Evolutionary conservation across 2,113 vertebrate species (phyloP).

Genomic region (Coracopsis vasa): DNA sequence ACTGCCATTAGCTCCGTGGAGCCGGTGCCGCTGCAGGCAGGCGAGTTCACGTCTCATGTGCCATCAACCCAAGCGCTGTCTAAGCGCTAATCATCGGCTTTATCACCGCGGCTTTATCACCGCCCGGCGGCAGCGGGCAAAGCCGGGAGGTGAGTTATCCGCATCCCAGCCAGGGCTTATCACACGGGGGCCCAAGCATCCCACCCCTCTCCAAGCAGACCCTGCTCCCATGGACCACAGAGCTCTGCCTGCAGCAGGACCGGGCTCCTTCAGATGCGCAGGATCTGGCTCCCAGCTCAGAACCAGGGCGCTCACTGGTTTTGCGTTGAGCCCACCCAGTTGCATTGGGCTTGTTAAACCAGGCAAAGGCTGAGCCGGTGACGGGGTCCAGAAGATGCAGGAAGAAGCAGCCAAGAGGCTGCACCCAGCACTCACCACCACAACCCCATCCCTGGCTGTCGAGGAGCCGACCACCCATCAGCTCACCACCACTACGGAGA

Average conservation of each 20-base stretch:
- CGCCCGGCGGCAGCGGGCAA: background rate
- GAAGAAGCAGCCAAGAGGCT: background rate
- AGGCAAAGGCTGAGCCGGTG: background rate
- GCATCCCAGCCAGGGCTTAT: background rate
- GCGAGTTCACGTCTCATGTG: background rate
- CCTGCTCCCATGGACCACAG: fast-evolving
- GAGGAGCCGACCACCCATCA: background rate
- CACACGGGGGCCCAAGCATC: fast-evolving
- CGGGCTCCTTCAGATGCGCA: background rate
- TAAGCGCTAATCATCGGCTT: background rate
- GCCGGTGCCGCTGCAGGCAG: background rate
- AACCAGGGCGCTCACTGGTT: background rate
- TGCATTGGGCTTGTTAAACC: background rate
- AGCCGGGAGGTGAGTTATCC: background rate
- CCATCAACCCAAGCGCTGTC: background rate
- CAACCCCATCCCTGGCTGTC: background rate
- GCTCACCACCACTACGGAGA: background rate
- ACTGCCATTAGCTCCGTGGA: background rate
- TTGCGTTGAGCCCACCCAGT: background rate
- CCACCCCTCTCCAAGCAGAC: background rate
- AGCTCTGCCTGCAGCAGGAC: background rate
- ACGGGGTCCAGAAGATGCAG: background rate
- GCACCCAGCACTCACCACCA: background rate
- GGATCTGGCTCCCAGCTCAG: background rate
- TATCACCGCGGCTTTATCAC: background rate